These are phyloP conservation scores for Lagocephalus sceleratus DNA, from an alignment of 2,797 vertebrate genomes.

Conservation along the genomic window DNA sequence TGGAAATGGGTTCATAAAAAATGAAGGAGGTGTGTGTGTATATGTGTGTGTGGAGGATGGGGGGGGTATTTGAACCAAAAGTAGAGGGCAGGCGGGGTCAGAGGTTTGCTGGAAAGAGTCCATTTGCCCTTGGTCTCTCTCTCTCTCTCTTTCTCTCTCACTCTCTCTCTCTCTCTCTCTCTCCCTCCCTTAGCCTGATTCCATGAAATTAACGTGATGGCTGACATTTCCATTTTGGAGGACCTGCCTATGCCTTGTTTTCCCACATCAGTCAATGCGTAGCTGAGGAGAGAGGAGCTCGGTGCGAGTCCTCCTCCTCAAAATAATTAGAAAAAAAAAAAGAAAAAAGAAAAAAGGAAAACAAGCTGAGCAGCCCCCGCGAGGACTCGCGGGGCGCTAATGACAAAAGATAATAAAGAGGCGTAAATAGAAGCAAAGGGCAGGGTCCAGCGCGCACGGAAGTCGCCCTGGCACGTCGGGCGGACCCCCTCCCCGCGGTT, in stretches of 20 bases:
- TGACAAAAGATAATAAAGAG: constrained; percentile 11
- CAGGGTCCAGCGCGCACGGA: constrained; percentile 20
- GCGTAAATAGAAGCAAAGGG: constrained; percentile 2
- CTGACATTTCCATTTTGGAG: constrained; percentile 64
- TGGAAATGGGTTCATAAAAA: constrained; percentile 58
- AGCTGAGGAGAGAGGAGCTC: constrained; percentile 18
- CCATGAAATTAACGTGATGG: constrained; percentile 57
- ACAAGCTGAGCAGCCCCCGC: neutral
- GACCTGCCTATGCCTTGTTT: constrained; percentile 51
- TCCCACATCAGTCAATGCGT: constrained; percentile 36
- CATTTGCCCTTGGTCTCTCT: neutral
- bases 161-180: neutral
- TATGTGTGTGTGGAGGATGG: too few relatives aligned
- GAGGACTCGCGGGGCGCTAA: constrained; percentile 1
- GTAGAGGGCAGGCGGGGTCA: constrained; percentile 20
- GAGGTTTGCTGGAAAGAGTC: constrained; percentile 25
- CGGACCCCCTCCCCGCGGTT: too few relatives aligned
- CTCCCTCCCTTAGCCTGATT: constrained; percentile 31
- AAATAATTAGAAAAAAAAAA: neutral
- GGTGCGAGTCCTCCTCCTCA: constrained; percentile 3
- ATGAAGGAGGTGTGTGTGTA: constrained; percentile 43
- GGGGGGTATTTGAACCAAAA: constrained; percentile 28
- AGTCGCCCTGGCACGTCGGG: constrained; percentile 8
- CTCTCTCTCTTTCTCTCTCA: neutral
- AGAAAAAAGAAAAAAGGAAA: constrained; percentile 4